Conservation (phyloP, 2,797 vertebrate species). For the Sternotherus odoratus region DNA sequence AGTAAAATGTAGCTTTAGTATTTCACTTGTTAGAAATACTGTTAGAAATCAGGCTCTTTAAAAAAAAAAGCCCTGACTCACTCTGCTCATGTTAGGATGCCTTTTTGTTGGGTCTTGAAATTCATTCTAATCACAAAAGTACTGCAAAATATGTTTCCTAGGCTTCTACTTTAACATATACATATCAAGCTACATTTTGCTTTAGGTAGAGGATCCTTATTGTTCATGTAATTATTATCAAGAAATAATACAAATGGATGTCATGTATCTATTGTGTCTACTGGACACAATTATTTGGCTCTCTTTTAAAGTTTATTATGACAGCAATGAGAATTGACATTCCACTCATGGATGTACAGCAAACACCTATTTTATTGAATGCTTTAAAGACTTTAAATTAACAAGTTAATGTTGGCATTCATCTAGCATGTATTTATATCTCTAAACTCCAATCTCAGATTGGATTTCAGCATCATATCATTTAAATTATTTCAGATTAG, state of each 20-base stretch:
- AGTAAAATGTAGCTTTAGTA: slow-evolving; percentile 48
- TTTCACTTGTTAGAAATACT: slow-evolving; percentile 66
- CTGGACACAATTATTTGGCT: slow-evolving; percentile 52
- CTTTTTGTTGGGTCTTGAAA: slow-evolving; percentile 24
- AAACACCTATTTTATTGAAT: slow-evolving; percentile 42
- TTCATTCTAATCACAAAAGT: slow-evolving; percentile 23
- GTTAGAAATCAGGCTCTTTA: slow-evolving; percentile 54
- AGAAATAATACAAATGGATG: slow-evolving; percentile 62
- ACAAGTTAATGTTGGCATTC: slow-evolving; percentile 40
- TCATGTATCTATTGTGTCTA: background rate
- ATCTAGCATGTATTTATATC: background rate
- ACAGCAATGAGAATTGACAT: slow-evolving; percentile 63
- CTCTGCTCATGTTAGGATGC: slow-evolving; percentile 29
- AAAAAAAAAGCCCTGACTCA: slow-evolving; percentile 39
- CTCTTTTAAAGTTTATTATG: slow-evolving; percentile 40
- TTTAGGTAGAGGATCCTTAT: slow-evolving; percentile 58
- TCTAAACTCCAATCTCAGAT: slow-evolving; percentile 2
- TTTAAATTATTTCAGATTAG: background rate
- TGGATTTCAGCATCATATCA: background rate
- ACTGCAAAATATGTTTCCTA: slow-evolving; percentile 56
- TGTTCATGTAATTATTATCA: slow-evolving; percentile 54
- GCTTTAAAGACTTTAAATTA: slow-evolving; percentile 49
- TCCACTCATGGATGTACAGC: slow-evolving; percentile 32
- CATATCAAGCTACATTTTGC: slow-evolving; percentile 58
- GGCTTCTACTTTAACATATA: slow-evolving; percentile 56